Conservation (phyloP, 2,113 vertebrate genomes). For the Oreochromis niloticus region DNA sequence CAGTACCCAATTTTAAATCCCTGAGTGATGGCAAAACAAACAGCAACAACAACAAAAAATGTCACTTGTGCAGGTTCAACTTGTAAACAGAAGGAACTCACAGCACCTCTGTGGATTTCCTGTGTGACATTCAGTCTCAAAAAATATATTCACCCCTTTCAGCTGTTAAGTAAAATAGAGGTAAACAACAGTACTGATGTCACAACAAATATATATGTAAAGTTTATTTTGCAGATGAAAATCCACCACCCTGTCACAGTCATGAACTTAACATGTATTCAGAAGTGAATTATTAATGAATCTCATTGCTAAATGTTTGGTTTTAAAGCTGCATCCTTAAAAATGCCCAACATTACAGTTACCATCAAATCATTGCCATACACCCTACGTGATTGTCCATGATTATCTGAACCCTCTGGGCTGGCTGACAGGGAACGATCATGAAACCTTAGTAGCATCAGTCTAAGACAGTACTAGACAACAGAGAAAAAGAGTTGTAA, state of each 20-base stretch:
- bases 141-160: not conserved
- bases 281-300: not conserved
- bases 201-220: not conserved
- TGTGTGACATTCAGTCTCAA: not conserved
- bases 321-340: not conserved
- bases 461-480: not conserved
- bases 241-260: not conserved
- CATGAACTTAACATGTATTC: not conserved
- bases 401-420: not conserved
- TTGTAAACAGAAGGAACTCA: not conserved
- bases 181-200: not conserved
- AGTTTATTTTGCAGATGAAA: not conserved
- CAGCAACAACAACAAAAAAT: not conserved
- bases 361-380: not conserved
- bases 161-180: not conserved
- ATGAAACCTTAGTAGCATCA: not conserved
- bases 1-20: not conserved
- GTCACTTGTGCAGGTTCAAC: not conserved
- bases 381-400: not conserved
- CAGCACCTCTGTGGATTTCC: conserved; percentile 3
- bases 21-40: not conserved
- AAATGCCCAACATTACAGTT: not conserved
- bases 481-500: not conserved
- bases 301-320: not conserved
- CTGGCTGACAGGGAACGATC: not conserved